Base-by-base conservation (phyloP, 2,797 vertebrate species). In the Triplophysa bombifrons region DNA sequence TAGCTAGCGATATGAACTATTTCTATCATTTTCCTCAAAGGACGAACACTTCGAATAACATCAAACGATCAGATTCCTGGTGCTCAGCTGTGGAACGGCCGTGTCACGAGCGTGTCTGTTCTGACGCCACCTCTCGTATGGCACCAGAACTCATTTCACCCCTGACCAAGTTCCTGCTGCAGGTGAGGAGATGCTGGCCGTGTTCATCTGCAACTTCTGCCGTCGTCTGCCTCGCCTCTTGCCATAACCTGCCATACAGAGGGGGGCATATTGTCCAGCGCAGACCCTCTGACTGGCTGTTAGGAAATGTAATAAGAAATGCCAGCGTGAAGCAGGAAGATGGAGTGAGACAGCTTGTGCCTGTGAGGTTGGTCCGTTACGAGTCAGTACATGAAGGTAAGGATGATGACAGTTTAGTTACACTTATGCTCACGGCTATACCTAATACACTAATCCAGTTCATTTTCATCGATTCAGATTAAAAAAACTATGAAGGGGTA, bases 71-170 rank as follows among this genome's bases (percentile, higher is more conserved):
- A 7, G 48, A 30, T 17, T 34, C 4, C 7, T 16, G 53, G 17
- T 55, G 38, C 74, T 69, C 65, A 60, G 41, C 25, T 76, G 55
- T 34, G 51, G 53, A 60, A 12, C 34, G 71, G 38, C 34, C 22
- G 38, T 38, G 41, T 58, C 65, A 48, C 41, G 30, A 77, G 25
- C 13, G 1, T 60, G 38, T 48, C 82, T 76, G 68, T 79, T 78
- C 58, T 66, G 64, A 75, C 50, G 74, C 25, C 70, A 84, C 11
- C 56, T 60, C 56, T 60, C 22, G 13, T 25, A 14, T 12, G 22
- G 22, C 25, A 61, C 68, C 53, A 68, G 61, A 87, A 86, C 80
- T 77, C 44, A 78, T 85, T 88, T 88, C 85, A 89, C 81, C 84
- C 86, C 83, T 86, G 84, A 87, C 73, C 82, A 74, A 81, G 58